Percentiles rank a stretch among this genome's conserved stretches.
Evolutionary conservation across 2,113 vertebrate genomes (phyloP).

Genomic region (Festucalex cinctus): DNA sequence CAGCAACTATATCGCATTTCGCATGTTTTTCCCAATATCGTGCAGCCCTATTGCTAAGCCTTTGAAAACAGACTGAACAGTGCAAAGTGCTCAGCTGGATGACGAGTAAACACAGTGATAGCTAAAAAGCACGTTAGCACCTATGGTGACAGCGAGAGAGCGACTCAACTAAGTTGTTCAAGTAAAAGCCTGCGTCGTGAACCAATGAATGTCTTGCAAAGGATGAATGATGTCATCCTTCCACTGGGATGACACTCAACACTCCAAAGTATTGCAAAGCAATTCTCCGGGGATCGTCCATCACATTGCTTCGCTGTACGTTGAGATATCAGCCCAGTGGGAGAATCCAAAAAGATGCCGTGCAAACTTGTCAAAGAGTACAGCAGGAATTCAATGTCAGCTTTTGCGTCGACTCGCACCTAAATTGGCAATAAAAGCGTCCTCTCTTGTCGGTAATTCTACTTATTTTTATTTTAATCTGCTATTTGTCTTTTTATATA

Average conservation of each 20-base stretch:
- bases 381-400: slow-evolving; percentile 54
- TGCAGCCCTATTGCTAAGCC: no score
- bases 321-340: background rate
- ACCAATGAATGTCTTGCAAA: background rate
- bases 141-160: slow-evolving; percentile 45
- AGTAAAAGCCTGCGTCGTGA: slow-evolving; percentile 35
- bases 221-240: slow-evolving; percentile 9
- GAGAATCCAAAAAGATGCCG: slow-evolving; percentile 46
- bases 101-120: slow-evolving; percentile 23
- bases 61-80: background rate
- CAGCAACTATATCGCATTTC: no score
- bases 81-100: slow-evolving; percentile 7
- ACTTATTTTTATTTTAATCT: slow-evolving; percentile 58
- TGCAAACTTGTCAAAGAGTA: slow-evolving; percentile 72
- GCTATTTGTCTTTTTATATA: slow-evolving; percentile 45
- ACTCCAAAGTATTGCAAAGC: slow-evolving; percentile 35
- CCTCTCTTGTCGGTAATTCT: slow-evolving; percentile 44
- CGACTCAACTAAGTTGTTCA: slow-evolving; percentile 32
- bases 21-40: no score
- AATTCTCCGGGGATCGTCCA: slow-evolving; percentile 67
- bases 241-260: slow-evolving; percentile 36
- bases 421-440: slow-evolving; percentile 65
- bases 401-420: slow-evolving; percentile 34
- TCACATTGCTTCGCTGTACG: slow-evolving; percentile 52
- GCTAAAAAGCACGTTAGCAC: slow-evolving; percentile 54